Evolutionary conservation across 2,888 invertebrate species (phyloP).

Genomic region (Megamerina dolium): DNA sequence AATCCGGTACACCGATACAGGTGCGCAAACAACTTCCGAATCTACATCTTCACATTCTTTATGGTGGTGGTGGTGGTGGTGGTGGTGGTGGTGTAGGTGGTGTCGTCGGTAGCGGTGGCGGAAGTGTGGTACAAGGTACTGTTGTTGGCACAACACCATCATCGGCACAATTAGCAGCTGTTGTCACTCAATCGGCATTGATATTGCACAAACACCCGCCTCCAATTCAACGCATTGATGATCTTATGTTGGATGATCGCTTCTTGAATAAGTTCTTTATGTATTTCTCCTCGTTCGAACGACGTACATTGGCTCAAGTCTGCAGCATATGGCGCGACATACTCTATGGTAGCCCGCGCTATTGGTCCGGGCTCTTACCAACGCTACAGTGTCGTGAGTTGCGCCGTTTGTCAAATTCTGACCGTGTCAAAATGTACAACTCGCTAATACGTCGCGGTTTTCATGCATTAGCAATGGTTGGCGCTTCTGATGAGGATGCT

Average conservation of each 20-base stretch:
- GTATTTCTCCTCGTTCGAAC: slow-evolving; percentile 72
- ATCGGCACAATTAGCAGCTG: slow-evolving; percentile 42
- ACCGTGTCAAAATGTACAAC: slow-evolving; percentile 64
- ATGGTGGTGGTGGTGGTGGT: slow-evolving; percentile 23
- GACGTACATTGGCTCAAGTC: slow-evolving; percentile 74
- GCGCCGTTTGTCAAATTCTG: slow-evolving; percentile 56
- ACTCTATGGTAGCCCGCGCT: slow-evolving; percentile 78
- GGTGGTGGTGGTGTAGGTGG: no score
- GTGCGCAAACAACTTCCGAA: slow-evolving; percentile 47
- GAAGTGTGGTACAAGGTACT: slow-evolving; percentile 4
- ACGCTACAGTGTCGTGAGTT: slow-evolving; percentile 81
- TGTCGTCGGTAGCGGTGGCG: slow-evolving; percentile 1
- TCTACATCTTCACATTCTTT: slow-evolving; percentile 45
- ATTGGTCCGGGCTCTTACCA: slow-evolving; percentile 81
- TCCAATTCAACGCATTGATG: slow-evolving; percentile 62
- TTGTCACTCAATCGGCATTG: slow-evolving; percentile 34
- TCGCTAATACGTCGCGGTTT: slow-evolving; percentile 80
- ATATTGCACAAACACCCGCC: slow-evolving; percentile 52
- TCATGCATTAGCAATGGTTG: slow-evolving; percentile 74
- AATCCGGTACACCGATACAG: slow-evolving; percentile 42
- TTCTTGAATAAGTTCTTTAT: slow-evolving; percentile 81
- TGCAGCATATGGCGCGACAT: slow-evolving; percentile 85
- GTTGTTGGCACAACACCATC: slow-evolving; percentile 30
- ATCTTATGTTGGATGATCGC: slow-evolving; percentile 75
- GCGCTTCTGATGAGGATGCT: slow-evolving; percentile 85